Percentiles rank a stretch among this genome's conserved stretches.
Evolutionary conservation across 2,113 vertebrate genomes (phyloP).

Genomic region (Apaloderma vittatum): DNA sequence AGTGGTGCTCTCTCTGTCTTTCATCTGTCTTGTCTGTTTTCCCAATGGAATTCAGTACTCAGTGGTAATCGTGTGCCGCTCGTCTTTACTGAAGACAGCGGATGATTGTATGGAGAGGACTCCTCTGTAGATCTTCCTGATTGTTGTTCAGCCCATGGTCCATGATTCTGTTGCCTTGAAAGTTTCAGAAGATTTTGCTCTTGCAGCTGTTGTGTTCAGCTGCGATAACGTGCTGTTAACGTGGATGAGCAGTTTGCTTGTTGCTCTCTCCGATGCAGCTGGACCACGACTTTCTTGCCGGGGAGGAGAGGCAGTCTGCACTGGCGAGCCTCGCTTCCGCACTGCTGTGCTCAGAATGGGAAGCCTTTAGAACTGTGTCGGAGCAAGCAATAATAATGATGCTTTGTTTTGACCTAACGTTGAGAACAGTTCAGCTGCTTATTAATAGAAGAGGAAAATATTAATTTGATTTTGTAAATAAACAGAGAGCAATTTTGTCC

Average conservation of each 20-base stretch:
- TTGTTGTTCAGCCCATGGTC: background rate
- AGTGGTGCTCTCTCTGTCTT: background rate
- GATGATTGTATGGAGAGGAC: background rate
- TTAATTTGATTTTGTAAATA: background rate
- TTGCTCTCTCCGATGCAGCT: background rate
- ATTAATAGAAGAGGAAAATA: background rate
- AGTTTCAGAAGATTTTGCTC: background rate
- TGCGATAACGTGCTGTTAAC: background rate
- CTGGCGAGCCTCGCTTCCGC: background rate
- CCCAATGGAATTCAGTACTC: background rate
- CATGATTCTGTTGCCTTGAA: background rate
- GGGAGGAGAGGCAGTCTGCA: background rate
- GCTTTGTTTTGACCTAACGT: background rate
- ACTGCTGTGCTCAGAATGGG: background rate
- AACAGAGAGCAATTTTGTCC: accelerated
- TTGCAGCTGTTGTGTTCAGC: background rate
- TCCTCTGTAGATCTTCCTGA: background rate
- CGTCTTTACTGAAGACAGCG: background rate
- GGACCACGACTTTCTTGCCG: background rate
- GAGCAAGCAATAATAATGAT: background rate
- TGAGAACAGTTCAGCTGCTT: background rate
- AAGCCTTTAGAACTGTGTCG: background rate
- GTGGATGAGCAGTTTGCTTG: background rate
- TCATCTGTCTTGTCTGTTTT: background rate
- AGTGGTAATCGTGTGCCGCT: accelerated